Percentiles rank a stretch among this genome's conserved stretches.
Evolutionary conservation across 1,140 invertebrate species (phyloP).

Genomic region (Steinernema khuongi): DNA sequence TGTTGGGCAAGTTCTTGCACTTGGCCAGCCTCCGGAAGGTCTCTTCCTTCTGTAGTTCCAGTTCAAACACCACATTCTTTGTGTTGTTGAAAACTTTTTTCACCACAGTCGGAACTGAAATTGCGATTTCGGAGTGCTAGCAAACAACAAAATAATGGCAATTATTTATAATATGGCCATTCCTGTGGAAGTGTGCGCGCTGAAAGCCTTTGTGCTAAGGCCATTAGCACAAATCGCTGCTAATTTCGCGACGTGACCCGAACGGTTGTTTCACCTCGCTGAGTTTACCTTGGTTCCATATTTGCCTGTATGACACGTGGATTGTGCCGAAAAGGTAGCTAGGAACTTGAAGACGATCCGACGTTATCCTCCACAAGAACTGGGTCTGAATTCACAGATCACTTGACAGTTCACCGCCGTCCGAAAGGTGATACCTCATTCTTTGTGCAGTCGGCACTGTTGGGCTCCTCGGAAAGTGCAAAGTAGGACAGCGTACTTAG

Average conservation of each 20-base stretch:
- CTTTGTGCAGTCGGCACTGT: not conserved
- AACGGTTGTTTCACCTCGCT: not conserved
- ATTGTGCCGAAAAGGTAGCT: constrained; percentile 3
- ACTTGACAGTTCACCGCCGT: not conserved
- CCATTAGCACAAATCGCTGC: not conserved
- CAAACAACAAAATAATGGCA: not conserved
- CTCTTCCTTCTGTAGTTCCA: constrained; percentile 8
- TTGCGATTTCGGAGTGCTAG: no score
- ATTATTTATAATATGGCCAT: no score
- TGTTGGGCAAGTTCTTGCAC: not conserved
- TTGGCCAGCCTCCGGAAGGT: not conserved
- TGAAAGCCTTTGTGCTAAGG: not conserved
- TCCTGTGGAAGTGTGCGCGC: no score
- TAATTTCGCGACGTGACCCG: not conserved
- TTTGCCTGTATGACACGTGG: not conserved
- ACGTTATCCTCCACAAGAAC: not conserved
- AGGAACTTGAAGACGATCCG: not conserved
- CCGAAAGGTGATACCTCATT: not conserved
- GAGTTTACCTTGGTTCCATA: constrained; percentile 6
- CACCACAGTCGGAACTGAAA: not conserved
- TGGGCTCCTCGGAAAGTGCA: not conserved
- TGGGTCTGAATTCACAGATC: not conserved
- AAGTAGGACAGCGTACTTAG: not conserved
- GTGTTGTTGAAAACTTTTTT: not conserved
- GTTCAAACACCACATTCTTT: not conserved